A percentile compares a stretch with the other conserved stretches of the same genome.
Conservation (phyloP, 2,113 vertebrate species). For the Zootoca vivipara region DNA sequence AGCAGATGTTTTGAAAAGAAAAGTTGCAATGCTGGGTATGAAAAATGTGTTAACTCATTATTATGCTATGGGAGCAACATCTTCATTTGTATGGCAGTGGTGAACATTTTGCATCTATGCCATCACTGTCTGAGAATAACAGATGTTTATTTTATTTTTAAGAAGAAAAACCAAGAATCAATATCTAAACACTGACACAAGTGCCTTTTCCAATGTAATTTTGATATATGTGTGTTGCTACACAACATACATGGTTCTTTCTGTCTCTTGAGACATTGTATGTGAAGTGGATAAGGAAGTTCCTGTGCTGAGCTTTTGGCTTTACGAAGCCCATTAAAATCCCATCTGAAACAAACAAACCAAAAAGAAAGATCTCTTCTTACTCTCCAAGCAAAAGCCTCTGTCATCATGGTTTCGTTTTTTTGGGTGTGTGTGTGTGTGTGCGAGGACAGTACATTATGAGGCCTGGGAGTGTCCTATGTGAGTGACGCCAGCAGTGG, state of each 20-base stretch:
- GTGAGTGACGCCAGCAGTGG: background rate
- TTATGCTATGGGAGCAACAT: background rate
- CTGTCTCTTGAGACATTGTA: background rate
- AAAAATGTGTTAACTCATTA: background rate
- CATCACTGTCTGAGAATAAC: background rate
- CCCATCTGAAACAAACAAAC: no score
- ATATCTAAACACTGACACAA: background rate
- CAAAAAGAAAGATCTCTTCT: no score
- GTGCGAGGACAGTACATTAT: background rate
- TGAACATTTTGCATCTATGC: background rate
- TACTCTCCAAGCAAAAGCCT: no score
- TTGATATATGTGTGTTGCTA: background rate
- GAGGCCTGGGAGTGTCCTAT: background rate
- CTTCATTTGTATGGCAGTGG: background rate
- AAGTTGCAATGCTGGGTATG: background rate
- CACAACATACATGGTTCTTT: background rate
- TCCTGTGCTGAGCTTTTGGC: no score
- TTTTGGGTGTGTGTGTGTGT: no score
- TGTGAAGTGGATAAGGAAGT: no score
- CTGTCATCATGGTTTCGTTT: no score
- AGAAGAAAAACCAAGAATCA: background rate
- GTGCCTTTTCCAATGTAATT: background rate
- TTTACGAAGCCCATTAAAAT: no score
- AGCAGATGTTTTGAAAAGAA: background rate
- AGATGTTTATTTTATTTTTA: background rate